Base-by-base conservation (phyloP, 2,797 vertebrate species). In the Myripristis murdjan region DNA sequence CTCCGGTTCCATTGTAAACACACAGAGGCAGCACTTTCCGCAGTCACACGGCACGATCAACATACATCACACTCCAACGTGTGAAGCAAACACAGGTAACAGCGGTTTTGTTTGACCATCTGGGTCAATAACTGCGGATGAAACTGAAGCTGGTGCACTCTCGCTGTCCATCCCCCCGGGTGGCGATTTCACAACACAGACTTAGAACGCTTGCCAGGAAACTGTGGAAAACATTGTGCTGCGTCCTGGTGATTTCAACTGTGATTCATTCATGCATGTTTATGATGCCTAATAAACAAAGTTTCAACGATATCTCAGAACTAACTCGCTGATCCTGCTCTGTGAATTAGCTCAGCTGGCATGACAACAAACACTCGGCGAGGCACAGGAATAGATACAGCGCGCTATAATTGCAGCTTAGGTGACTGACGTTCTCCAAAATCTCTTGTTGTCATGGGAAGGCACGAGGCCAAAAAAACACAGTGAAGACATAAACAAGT, bases 271-370 rank as follows among this genome's bases (percentile, higher is more conserved):
- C n/a, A n/a, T n/a, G n/a, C n/a, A n/a, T n/a, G n/a, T n/a, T n/a
- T n/a, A n/a, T n/a, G n/a, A n/a, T n/a, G n/a, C n/a, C n/a, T n/a
- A n/a, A n/a, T n/a, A n/a, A n/a, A n/a, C n/a, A n/a, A n/a, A n/a
- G n/a, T n/a, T n/a, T n/a, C n/a, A n/a, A n/a, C n/a, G n/a, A n/a
- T n/a, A n/a, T n/a, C n/a, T n/a, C n/a, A n/a, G n/a, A n/a, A n/a
- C n/a, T n/a, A n/a, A n/a, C n/a, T n/a, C n/a, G n/a, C n/a, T n/a
- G n/a, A n/a, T n/a, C n/a, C n/a, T n/a, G n/a, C n/a, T n/a, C n/a
- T n/a, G n/a, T n/a, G n/a, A n/a, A n/a, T n/a, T n/a, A 64, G 76
- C 80, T 85, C 86, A 88, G 46, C 69, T 87, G 84, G 82, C 82
- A 79, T 5, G 41, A 79, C 68, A 85, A 83, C 79, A 89, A 84